Evolutionary conservation across 2,113 vertebrate species (phyloP).

Genomic region (Cettia cetti): DNA sequence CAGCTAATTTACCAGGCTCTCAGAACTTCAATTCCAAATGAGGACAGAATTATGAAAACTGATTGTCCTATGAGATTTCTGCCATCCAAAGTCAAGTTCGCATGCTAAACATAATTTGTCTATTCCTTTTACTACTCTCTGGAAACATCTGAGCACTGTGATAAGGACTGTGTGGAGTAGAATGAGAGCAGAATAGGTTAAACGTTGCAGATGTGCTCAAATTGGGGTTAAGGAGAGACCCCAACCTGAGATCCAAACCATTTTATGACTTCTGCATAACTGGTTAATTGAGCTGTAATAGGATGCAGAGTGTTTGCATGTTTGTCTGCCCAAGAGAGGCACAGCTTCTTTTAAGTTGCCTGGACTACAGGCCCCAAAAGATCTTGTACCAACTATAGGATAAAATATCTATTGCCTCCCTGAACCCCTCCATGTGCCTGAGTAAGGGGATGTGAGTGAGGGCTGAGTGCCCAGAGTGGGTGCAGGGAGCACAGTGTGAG

Average conservation of each 20-base stretch:
- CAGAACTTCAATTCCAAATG: background rate
- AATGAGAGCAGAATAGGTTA: background rate
- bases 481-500: constrained; percentile 20
- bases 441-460: background rate
- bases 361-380: background rate
- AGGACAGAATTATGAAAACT: background rate
- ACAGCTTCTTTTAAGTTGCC: background rate
- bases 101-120: background rate
- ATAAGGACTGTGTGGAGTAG: background rate
- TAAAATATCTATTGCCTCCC: background rate
- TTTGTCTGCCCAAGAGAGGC: background rate
- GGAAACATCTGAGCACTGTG: background rate
- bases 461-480: constrained; percentile 21
- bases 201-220: background rate
- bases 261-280: background rate
- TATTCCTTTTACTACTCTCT: background rate
- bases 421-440: background rate
- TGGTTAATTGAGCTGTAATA: background rate
- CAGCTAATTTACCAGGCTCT: background rate
- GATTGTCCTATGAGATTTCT: background rate
- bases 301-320: background rate
- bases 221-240: background rate
- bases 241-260: background rate
- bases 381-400: background rate
- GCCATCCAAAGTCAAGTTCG: background rate